These are phyloP conservation scores for Sepiola atlantica DNA, from an alignment of 2,888 invertebrate species.

Conservation along the genomic window DNA sequence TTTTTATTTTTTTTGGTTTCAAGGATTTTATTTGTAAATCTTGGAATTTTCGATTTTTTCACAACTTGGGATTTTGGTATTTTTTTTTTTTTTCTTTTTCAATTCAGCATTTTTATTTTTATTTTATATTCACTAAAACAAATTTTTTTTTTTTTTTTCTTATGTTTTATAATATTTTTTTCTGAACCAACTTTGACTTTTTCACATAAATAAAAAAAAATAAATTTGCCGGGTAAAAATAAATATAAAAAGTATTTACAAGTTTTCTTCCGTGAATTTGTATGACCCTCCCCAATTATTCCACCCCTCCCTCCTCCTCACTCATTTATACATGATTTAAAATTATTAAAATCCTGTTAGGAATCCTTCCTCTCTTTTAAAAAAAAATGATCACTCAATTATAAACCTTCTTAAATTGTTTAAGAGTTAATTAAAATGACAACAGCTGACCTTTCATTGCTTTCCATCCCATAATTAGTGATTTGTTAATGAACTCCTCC, in stretches of 20 bases:
- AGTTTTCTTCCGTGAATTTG: not conserved
- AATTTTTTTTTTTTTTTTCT: not conserved
- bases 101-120: not conserved
- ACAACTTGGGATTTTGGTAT: not conserved
- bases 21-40: not conserved
- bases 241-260: not conserved
- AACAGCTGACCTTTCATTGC: not conserved
- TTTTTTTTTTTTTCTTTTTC: not conserved
- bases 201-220: not conserved
- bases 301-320: not conserved
- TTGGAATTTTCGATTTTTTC: not conserved
- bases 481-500: not conserved
- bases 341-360: not conserved
- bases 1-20: not conserved
- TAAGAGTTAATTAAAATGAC: not conserved
- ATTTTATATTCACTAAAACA: not conserved
- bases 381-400: no score
- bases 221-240: not conserved
- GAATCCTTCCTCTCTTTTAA: no score
- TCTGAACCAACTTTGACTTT: not conserved
- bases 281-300: not conserved
- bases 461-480: not conserved
- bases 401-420: no score
- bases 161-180: not conserved
- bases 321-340: not conserved